Base-by-base conservation (phyloP, 2,797 vertebrate genomes). In the Enteromius argenteus region DNA sequence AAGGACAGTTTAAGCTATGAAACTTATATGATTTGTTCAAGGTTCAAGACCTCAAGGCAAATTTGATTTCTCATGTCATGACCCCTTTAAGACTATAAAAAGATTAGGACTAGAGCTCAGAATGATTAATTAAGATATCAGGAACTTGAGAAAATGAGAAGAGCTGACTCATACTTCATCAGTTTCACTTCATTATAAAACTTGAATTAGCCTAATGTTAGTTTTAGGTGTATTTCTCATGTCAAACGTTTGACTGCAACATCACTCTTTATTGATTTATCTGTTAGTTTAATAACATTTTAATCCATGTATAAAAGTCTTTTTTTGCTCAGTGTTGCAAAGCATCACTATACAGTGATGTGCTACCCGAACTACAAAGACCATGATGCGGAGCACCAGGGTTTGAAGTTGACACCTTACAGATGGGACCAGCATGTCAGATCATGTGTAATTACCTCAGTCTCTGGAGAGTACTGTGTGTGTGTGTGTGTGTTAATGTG, bases 361-460 rank as follows among this genome's bases (percentile, higher is more conserved):
- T 58, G 14, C 44, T 46, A 49, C 8, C 19, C 27, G 0, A 37
- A 79, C 56, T 78, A 80, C 42, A 84, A 80, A 80, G 14, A n/a
- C 49, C 76, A 78, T 64, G 71, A 80, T 66, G 58, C 79, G 21
- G n/a, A 42, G 73, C 49, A 27, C 75, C 15, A 35, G 51, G 73
- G 87, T 80, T 86, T 79, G 83, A 79, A 86, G 82, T 80, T 88
- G 73, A 87, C 68, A 81, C 53, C 32, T n/a, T 78, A 87, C 84
- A 83, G 87, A 84, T 77, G 82, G 75, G 79, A 78, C 81, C 67
- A 86, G 84, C 75, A 46, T 84, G 76, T 80, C 81, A 79, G 75
- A 76, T 84, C 30, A 79, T 84, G 72, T 56, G 49, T 86, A 84
- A 89, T 89, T 83, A 86, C 80, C 62, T 69, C 75, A 77, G 76